phyloP scores from a whole-genome alignment of 2,888 invertebrate species.

The Limnephilus lunatus region DNA sequence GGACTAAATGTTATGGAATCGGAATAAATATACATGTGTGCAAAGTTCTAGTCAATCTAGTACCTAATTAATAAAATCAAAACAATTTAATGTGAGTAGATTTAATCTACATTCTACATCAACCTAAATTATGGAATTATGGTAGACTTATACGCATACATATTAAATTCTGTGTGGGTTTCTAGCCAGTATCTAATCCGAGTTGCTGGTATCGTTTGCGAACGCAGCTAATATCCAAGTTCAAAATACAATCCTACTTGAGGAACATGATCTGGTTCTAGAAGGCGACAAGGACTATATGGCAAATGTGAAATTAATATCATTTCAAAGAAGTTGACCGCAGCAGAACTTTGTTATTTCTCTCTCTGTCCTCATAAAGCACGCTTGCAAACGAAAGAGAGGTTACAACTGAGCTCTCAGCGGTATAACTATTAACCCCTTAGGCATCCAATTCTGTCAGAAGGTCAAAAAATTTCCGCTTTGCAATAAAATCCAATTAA shows the following conservation, averaged over 20 bases:
- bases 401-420: too few species aligned
- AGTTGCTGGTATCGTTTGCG: neutral
- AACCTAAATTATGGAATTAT: too few species aligned
- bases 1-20: too few species aligned
- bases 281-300: conserved; percentile 1
- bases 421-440: too few species aligned
- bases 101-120: neutral
- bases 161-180: neutral
- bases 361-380: neutral
- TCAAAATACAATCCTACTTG: neutral
- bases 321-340: conserved; percentile 15
- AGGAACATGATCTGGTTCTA: neutral
- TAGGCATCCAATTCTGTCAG: too few species aligned
- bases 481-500: too few species aligned
- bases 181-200: neutral
- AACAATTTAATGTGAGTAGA: neutral
- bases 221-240: neutral
- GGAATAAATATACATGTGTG: too few species aligned
- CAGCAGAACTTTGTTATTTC: neutral
- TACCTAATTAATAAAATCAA: neutral
- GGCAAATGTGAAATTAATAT: conserved; percentile 11
- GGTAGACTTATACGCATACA: neutral
- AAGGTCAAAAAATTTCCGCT: too few species aligned
- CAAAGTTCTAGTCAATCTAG: neutral
- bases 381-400: too few species aligned